Percentiles rank a stretch among this genome's conserved stretches.
Evolutionary conservation across 2,888 invertebrate species (phyloP).

Genomic region (Dexiosoma caninum): DNA sequence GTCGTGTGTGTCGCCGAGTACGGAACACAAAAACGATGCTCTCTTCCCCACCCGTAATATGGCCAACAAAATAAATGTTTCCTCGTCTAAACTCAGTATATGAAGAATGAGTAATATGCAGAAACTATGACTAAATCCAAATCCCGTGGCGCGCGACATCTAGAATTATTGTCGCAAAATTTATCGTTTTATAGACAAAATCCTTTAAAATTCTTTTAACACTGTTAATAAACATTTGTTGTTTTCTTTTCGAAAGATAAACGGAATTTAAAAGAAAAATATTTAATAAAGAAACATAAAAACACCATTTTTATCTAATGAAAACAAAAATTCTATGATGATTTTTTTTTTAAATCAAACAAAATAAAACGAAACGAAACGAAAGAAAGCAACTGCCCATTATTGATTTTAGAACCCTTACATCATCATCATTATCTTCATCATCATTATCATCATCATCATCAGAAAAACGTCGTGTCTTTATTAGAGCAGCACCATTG

Average conservation of each 20-base stretch:
- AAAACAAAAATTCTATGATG: background rate
- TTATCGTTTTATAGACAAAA: too few species aligned
- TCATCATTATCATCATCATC: slow-evolving; percentile 43
- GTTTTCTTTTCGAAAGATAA: background rate
- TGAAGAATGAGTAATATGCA: too few species aligned
- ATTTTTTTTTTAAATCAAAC: background rate
- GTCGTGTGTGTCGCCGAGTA: too few species aligned
- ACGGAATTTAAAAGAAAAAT: too few species aligned
- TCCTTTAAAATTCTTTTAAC: background rate
- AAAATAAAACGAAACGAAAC: slow-evolving; percentile 14
- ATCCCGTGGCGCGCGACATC: too few species aligned
- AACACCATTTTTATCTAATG: background rate
- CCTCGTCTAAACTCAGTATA: too few species aligned
- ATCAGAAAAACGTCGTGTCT: slow-evolving; percentile 2
- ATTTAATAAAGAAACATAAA: background rate
- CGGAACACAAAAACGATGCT: too few species aligned
- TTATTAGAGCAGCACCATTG: background rate
- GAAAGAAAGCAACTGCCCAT: slow-evolving; percentile 23
- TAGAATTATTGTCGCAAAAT: too few species aligned
- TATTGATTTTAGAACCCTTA: slow-evolving; percentile 60
- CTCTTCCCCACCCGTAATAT: too few species aligned
- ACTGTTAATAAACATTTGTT: background rate
- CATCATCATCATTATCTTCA: slow-evolving; percentile 44
- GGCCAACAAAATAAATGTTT: too few species aligned
- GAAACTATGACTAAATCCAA: too few species aligned